Conservation (phyloP, 2,113 vertebrate genomes). For the Tenrec ecaudatus region DNA sequence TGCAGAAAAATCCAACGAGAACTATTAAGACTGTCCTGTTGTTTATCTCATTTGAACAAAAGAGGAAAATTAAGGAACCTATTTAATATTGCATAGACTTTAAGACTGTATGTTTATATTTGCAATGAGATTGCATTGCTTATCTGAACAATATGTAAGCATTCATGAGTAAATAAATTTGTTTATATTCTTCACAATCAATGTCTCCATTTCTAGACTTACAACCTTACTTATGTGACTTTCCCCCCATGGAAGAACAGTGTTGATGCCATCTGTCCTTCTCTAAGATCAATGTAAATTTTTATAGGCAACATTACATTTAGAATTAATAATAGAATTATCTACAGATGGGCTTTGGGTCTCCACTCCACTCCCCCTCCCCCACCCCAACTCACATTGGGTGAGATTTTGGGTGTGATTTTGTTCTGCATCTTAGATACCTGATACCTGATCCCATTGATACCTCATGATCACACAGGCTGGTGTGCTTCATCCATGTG, state of each 20-base stretch:
- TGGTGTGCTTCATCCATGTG: too few species aligned
- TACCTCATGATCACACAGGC: too few species aligned
- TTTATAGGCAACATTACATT: background rate
- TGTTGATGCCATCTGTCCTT: background rate
- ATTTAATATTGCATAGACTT: background rate
- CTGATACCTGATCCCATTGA: too few species aligned
- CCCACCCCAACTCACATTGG: too few species aligned
- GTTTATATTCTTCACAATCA: background rate
- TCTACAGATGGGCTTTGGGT: too few species aligned
- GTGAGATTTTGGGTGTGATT: too few species aligned
- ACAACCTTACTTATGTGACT: background rate
- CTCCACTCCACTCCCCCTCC: too few species aligned
- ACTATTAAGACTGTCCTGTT: background rate
- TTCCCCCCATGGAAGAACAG: background rate
- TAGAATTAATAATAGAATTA: background rate
- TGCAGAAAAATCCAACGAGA: background rate
- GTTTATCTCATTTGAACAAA: background rate
- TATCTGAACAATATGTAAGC: background rate
- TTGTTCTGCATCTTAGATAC: too few species aligned
- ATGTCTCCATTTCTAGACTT: background rate
- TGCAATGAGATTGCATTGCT: background rate
- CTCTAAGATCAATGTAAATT: conserved; percentile 12
- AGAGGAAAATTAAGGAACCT: background rate
- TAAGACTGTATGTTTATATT: background rate
- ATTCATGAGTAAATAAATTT: background rate